A percentile compares a stretch with the other conserved stretches of the same genome.
These are phyloP conservation scores for Callithrix jacchus DNA, from an alignment of 2,113 vertebrate genomes.

Conservation along the genomic window DNA sequence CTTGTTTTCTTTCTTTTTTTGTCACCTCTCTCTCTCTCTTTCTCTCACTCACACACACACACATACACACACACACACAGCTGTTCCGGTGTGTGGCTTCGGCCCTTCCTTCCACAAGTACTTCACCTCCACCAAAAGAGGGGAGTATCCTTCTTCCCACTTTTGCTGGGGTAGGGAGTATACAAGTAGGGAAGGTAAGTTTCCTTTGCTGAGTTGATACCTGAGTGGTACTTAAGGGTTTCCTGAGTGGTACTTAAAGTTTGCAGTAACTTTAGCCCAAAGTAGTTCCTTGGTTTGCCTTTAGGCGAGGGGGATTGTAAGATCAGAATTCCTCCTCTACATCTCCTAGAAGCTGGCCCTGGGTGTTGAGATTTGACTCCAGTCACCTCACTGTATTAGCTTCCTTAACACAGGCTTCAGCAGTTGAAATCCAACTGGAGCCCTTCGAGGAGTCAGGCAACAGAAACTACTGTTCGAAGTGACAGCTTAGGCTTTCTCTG, in stretches of 20 bases:
- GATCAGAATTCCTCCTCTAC: slow-evolving; percentile 12
- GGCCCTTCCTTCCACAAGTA: slow-evolving; percentile 92
- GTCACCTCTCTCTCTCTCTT: slow-evolving; percentile 64
- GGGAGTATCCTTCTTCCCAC: slow-evolving; percentile 89
- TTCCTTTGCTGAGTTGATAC: background rate
- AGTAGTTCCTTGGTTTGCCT: slow-evolving; percentile 8
- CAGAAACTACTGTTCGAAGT: slow-evolving; percentile 93
- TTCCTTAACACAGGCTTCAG: slow-evolving; percentile 88
- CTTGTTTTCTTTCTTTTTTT: background rate
- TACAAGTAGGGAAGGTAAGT: background rate
- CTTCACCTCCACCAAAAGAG: slow-evolving; percentile 91
- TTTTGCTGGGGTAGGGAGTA: background rate
- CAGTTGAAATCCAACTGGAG: slow-evolving; percentile 95
- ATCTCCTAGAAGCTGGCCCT: slow-evolving; percentile 11
- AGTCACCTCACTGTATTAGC: background rate
- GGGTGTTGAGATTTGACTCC: background rate
- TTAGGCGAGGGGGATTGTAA: background rate
- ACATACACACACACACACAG: slow-evolving; percentile 66
- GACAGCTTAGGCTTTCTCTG: slow-evolving; percentile 83
- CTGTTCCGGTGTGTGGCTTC: slow-evolving; percentile 92
- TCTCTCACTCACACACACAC: background rate
- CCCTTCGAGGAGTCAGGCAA: slow-evolving; percentile 91
- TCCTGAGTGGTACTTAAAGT: background rate
- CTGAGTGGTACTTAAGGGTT: background rate
- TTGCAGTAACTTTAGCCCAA: background rate